phyloP scores from a whole-genome alignment of 2,888 invertebrate genomes.

The Tillus elongatus region DNA sequence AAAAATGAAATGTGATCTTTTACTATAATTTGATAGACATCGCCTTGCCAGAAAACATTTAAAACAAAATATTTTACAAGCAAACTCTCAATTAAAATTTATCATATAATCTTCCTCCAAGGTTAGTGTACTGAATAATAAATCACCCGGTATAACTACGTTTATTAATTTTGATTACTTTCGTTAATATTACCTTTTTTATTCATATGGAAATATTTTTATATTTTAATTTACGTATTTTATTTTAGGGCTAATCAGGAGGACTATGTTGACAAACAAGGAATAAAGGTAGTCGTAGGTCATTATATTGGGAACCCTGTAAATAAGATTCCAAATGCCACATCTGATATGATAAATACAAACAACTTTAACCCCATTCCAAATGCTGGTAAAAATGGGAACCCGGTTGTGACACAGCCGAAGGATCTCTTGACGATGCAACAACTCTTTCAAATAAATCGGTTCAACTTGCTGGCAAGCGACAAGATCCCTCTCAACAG shows the following conservation, averaged over 20 bases:
- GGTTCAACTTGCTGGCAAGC: slow-evolving; percentile 80
- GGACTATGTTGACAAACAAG: slow-evolving; percentile 62
- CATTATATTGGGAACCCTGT: slow-evolving; percentile 76
- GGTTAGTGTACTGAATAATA: too few relatives aligned
- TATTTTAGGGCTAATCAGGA: slow-evolving; percentile 51
- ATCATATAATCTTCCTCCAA: too few relatives aligned
- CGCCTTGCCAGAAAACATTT: too few relatives aligned
- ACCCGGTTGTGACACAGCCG: slow-evolving; percentile 67
- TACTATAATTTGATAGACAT: too few relatives aligned
- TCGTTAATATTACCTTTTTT: too few relatives aligned
- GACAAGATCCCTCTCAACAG: slow-evolving; percentile 81
- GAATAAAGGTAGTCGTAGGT: slow-evolving; percentile 78
- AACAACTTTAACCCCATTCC: slow-evolving; percentile 69
- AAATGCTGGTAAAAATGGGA: slow-evolving; percentile 69
- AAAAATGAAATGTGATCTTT: too few relatives aligned
- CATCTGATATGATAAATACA: slow-evolving; percentile 59
- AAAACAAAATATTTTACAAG: too few relatives aligned
- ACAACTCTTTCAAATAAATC: slow-evolving; percentile 72
- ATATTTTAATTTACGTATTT: slow-evolving; percentile 4
- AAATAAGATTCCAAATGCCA: slow-evolving; percentile 56
- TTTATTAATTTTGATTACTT: too few relatives aligned
- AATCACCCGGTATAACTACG: too few relatives aligned
- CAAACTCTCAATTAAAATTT: too few relatives aligned
- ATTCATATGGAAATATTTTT: too few relatives aligned
- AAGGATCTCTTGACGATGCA: slow-evolving; percentile 68